phyloP scores from a whole-genome alignment of 2,113 vertebrate species.

The Callospermophilus lateralis region DNA sequence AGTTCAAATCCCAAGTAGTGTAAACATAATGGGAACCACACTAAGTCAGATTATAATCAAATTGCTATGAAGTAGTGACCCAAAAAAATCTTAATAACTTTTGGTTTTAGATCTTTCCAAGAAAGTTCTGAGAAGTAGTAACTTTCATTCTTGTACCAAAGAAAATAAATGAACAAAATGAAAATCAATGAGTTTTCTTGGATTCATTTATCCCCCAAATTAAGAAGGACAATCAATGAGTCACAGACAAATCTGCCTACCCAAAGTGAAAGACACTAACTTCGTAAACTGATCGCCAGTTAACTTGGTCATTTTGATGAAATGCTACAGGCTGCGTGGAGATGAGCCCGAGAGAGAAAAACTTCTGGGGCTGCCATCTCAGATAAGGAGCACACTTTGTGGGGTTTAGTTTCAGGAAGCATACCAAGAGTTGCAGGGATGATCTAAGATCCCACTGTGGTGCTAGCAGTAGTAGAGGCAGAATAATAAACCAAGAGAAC shows the following conservation, averaged over 20 bases:
- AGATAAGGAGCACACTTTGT: background rate
- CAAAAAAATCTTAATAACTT: background rate
- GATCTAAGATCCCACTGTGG: background rate
- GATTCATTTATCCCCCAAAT: background rate
- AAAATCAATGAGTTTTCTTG: background rate
- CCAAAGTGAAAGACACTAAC: background rate
- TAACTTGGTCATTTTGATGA: background rate
- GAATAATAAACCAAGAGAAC: background rate
- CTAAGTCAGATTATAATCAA: background rate
- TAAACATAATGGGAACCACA: background rate
- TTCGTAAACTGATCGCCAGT: background rate
- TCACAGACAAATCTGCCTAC: background rate
- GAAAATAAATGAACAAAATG: background rate
- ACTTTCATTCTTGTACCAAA: background rate
- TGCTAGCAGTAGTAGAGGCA: background rate
- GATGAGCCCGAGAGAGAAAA: background rate
- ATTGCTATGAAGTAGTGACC: background rate
- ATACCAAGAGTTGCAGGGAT: background rate
- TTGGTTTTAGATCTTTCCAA: background rate
- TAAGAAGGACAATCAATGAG: background rate
- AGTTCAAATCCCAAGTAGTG: background rate
- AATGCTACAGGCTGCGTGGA: background rate
- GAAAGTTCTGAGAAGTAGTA: background rate
- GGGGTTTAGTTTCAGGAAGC: background rate
- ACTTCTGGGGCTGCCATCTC: background rate